Evolutionary conservation across 2,797 vertebrate genomes (phyloP).

Genomic region (Leucoraja ocellata): DNA sequence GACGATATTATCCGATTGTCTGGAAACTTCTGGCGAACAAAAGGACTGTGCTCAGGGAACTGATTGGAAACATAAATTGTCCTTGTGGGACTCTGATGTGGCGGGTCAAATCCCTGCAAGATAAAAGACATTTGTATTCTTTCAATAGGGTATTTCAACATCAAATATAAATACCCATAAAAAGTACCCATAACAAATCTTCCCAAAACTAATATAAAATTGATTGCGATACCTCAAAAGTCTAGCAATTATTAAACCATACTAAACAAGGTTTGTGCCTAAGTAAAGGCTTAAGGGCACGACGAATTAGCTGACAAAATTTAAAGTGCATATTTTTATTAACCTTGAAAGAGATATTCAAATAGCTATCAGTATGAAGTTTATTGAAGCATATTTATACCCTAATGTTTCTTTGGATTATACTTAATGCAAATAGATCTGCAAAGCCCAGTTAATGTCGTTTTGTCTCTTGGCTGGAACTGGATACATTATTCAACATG

Average conservation of each 20-base stretch:
- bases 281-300: not conserved
- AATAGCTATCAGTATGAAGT: not conserved
- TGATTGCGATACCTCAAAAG: not conserved
- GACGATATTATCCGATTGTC: slow-evolving; percentile 98
- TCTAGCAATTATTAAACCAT: not conserved
- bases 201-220: not conserved
- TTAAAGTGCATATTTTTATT: not conserved
- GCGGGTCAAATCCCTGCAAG: slow-evolving; percentile 88
- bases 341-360: not conserved
- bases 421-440: too few species aligned
- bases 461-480: not conserved
- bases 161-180: not conserved
- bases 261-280: not conserved
- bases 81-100: slow-evolving; percentile 92
- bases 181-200: not conserved
- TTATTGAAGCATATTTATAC: too few species aligned
- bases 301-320: not conserved
- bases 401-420: too few species aligned
- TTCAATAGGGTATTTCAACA: not conserved
- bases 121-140: slow-evolving; percentile 39
- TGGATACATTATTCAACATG: not conserved
- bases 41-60: slow-evolving; percentile 88
- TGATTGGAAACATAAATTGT: slow-evolving; percentile 93
- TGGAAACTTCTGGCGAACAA: slow-evolving; percentile 86
- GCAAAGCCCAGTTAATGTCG: too few species aligned